A percentile compares a stretch with the other conserved stretches of the same genome.
These are phyloP conservation scores for Parambassis ranga DNA, from an alignment of 2,797 vertebrate species.

Conservation along the genomic window DNA sequence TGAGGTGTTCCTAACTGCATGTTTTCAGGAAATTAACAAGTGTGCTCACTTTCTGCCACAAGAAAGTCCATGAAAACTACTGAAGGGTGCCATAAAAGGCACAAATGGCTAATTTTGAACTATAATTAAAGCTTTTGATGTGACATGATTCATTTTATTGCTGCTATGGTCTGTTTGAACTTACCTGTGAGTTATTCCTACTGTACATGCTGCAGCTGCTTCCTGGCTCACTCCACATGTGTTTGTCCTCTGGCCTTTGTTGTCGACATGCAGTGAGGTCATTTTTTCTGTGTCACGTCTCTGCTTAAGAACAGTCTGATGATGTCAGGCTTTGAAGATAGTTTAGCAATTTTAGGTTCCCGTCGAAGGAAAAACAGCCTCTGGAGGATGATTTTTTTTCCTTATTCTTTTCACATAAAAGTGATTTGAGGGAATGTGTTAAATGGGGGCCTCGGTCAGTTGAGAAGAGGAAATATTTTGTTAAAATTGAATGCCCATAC, in stretches of 20 bases:
- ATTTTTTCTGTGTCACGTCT: constrained; percentile 4
- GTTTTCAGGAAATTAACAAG: constrained; percentile 38
- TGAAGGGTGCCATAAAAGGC: too few relatives aligned
- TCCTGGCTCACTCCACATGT: not conserved
- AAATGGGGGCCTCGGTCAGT: too few relatives aligned
- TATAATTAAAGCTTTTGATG: not conserved
- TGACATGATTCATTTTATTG: too few relatives aligned
- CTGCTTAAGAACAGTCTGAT: not conserved
- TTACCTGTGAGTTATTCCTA: not conserved
- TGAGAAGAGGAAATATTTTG: too few relatives aligned
- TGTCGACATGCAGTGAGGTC: constrained; percentile 3
- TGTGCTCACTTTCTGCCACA: constrained; percentile 25
- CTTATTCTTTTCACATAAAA: too few relatives aligned
- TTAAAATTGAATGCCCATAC: too few relatives aligned
- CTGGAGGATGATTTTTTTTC: too few relatives aligned
- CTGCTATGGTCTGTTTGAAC: too few relatives aligned
- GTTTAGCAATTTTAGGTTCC: not conserved
- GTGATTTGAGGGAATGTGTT: too few relatives aligned
- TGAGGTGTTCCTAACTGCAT: too few relatives aligned
- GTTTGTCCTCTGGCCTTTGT: not conserved
- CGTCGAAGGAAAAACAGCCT: too few relatives aligned
- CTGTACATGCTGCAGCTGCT: not conserved
- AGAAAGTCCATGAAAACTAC: constrained; percentile 16
- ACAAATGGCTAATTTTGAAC: too few relatives aligned
- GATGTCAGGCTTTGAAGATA: constrained; percentile 5